Percentiles rank a stretch among this genome's conserved stretches.
Evolutionary conservation across 2,797 vertebrate genomes (phyloP).

Genomic region (Emys orbicularis): DNA sequence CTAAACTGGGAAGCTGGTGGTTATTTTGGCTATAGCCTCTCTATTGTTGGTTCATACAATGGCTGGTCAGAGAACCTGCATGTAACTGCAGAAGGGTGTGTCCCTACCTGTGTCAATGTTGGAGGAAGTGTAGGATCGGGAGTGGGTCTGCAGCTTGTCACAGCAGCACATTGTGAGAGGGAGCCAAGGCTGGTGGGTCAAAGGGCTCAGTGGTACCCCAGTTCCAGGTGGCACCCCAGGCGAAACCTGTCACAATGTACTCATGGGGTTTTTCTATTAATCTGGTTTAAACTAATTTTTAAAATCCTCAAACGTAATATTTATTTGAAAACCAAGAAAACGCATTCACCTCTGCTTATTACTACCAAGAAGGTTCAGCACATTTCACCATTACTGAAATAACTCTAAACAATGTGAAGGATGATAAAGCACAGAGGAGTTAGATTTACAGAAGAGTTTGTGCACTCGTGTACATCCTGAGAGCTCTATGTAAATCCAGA

Average conservation of each 20-base stretch:
- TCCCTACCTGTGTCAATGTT: no score
- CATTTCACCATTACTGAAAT: constrained; percentile 12
- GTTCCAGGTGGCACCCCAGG: no score
- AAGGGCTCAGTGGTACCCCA: no score
- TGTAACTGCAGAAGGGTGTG: no score
- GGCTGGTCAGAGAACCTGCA: no score
- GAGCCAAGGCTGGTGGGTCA: no score
- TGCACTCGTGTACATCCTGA: neutral
- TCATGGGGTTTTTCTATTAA: neutral
- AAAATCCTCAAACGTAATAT: neutral
- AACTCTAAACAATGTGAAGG: constrained; percentile 19
- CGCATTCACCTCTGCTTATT: constrained; percentile 29
- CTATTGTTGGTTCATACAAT: no score
- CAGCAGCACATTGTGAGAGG: no score
- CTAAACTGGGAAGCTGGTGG: no score
- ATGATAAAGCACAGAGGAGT: neutral
- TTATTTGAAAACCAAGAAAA: constrained; percentile 45
- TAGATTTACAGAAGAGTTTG: neutral
- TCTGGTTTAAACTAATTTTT: neutral
- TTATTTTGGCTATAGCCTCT: no score
- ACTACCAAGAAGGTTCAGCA: constrained; percentile 42
- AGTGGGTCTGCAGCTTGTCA: no score
- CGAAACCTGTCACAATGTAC: neutral
- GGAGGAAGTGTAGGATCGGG: no score
- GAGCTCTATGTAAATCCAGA: neutral